phyloP scores from a whole-genome alignment of 2,888 invertebrate species.

The Dascillus cervinus region DNA sequence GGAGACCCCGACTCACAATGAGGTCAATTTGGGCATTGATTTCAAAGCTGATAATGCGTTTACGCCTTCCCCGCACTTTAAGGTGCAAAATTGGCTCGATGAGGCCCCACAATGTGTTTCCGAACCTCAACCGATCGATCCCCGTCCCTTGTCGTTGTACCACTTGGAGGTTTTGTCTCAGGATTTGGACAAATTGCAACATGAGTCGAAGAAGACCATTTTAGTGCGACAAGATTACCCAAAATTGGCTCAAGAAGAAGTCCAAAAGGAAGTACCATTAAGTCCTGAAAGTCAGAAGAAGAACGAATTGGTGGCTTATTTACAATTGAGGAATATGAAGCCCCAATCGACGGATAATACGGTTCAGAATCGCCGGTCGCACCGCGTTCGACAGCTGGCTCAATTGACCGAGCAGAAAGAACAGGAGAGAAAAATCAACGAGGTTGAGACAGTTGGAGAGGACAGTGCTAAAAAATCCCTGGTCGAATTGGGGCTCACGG shows the following conservation, averaged over 20 bases:
- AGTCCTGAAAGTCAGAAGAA: constrained; percentile 36
- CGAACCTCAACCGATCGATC: no score
- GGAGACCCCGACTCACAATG: constrained; percentile 5
- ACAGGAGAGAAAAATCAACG: constrained; percentile 14
- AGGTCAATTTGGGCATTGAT: background rate
- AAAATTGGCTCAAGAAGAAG: constrained; percentile 1
- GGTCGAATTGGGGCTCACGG: no score
- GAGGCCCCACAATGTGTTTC: no score
- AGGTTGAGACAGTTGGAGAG: no score
- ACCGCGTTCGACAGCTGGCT: constrained; percentile 33
- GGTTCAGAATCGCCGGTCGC: constrained; percentile 33
- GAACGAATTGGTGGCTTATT: constrained; percentile 36
- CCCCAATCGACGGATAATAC: constrained; percentile 28
- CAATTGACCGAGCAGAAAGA: constrained; percentile 23
- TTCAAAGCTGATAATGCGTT: constrained; percentile 6
- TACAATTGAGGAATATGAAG: constrained; percentile 34
- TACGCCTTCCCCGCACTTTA: constrained; percentile 11
- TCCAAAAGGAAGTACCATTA: constrained; percentile 12
- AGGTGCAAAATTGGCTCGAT: constrained; percentile 10
- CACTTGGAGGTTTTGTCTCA: no score
- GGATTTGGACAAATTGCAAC: no score
- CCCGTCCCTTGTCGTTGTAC: no score
- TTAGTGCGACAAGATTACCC: constrained; percentile 12
- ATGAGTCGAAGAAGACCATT: constrained; percentile 9
- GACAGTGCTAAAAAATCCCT: no score